Evolutionary conservation across 2,113 vertebrate genomes (phyloP).

Genomic region (Cavia aperea): DNA sequence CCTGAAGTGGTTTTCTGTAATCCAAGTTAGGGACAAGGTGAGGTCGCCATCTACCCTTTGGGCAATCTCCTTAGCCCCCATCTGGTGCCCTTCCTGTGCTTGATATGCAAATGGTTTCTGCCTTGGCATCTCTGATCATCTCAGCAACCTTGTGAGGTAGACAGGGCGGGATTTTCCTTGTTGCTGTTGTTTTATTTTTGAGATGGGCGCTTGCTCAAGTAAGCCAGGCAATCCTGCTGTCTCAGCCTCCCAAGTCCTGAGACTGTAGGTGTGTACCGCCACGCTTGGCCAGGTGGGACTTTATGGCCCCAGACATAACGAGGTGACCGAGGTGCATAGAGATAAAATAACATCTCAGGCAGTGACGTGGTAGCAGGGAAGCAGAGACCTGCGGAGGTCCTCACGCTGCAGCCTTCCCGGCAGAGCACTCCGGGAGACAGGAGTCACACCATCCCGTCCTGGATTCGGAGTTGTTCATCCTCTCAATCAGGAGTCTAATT

Average conservation of each 20-base stretch:
- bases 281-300: not conserved
- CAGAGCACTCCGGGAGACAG: not conserved
- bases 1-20: not conserved
- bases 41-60: not conserved
- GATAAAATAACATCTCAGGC: not conserved
- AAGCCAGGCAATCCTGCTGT: not conserved
- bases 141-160: not conserved
- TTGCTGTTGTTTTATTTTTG: not conserved
- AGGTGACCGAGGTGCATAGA: not conserved
- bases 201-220: not conserved
- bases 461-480: not conserved
- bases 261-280: not conserved
- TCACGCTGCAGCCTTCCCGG: not conserved
- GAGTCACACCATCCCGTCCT: not conserved
- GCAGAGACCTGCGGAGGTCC: not conserved
- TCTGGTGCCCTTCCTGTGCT: not conserved
- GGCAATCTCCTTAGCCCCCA: not conserved
- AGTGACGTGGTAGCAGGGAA: no score
- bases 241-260: not conserved
- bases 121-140: not conserved
- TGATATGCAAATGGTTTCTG: not conserved
- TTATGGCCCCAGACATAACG: not conserved
- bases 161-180: not conserved
- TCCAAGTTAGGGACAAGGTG: not conserved
- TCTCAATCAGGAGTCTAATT: not conserved